Evolutionary conservation across 2,888 invertebrate genomes (phyloP), one percentile per base, ranked within the genome.

Genomic region (Zelleria hepariella): DNA sequence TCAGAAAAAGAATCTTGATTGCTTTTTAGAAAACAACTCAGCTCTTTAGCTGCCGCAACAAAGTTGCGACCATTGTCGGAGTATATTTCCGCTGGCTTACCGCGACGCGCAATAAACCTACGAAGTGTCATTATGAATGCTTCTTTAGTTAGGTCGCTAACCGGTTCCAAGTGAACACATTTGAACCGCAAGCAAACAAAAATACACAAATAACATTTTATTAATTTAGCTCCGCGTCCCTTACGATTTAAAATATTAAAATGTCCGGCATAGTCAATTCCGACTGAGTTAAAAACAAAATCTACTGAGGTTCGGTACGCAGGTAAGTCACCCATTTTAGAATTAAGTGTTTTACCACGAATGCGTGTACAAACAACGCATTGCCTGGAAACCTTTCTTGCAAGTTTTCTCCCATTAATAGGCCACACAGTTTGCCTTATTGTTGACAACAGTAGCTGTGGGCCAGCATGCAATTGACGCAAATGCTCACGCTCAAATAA

Each of bases 201-300:
- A n/a, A 56, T 7, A n/a, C 59, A 56, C 42, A 59, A 25, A 47
- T 59, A 59, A 48, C 59, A 59, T 59, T 59, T 59, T 21, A 32
- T 56, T 49, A 56, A 26, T 51, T 49, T 56, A 6, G 49, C 18
- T 2, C 59, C 59, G 1, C 59, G n/a, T 18, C 57, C 57, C 49
- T 57, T 60, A 2, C 60, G 20, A 42, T 60, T 51, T 32, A 51
- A 18, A 25, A 57, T 60, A 20, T 18, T 52, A 24, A 60, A 60
- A 18, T 57, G 57, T 5, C 60, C 60, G 6, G 60, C 57, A 21
- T 47, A 42, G 25, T 60, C 60, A 15, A 53, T 10, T 18, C 60
- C 60, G 10, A 60, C 60, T 15, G n/a, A 42, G n/a, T 10, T 23
- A 53, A 57, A 60, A 2, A 54, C 52, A 52, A 60, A 60, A 24